phyloP scores from a whole-genome alignment of 2,888 invertebrate genomes.

The Mythimna loreyi region DNA sequence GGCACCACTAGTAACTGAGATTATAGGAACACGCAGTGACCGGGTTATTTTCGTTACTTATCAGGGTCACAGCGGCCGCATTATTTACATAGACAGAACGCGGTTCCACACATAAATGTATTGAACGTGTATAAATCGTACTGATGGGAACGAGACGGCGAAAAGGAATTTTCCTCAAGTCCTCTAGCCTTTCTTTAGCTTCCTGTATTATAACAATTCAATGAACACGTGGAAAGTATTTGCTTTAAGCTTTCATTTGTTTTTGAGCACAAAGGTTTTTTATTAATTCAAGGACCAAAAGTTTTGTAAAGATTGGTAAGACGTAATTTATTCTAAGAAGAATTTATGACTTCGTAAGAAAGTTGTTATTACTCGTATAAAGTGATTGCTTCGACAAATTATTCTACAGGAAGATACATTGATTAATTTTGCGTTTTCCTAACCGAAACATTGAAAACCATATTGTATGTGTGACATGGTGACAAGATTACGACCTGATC shows the following conservation, averaged over 20 bases:
- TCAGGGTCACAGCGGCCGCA: slow-evolving; percentile 80
- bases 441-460: neutral
- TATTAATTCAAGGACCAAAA: slow-evolving; percentile 1
- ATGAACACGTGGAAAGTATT: slow-evolving; percentile 12
- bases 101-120: slow-evolving; percentile 63
- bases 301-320: slow-evolving; percentile 9
- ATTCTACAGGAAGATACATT: neutral
- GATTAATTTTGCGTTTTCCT: neutral
- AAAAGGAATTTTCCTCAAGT: slow-evolving; percentile 36
- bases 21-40: slow-evolving; percentile 76
- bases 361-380: slow-evolving; percentile 25
- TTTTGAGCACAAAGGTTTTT: neutral
- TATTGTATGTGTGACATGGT: neutral
- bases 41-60: slow-evolving; percentile 87
- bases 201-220: neutral
- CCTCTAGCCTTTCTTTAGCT: slow-evolving; percentile 11
- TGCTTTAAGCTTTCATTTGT: neutral
- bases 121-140: slow-evolving; percentile 49
- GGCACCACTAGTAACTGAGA: slow-evolving; percentile 74
- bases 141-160: slow-evolving; percentile 40
- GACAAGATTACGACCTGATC: slow-evolving; percentile 12
- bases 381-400: neutral
- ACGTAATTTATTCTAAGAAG: slow-evolving; percentile 14
- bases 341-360: slow-evolving; percentile 5
- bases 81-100: slow-evolving; percentile 73